Conservation (phyloP, 2,113 vertebrate species). For the Gasterosteus aculeatus region DNA sequence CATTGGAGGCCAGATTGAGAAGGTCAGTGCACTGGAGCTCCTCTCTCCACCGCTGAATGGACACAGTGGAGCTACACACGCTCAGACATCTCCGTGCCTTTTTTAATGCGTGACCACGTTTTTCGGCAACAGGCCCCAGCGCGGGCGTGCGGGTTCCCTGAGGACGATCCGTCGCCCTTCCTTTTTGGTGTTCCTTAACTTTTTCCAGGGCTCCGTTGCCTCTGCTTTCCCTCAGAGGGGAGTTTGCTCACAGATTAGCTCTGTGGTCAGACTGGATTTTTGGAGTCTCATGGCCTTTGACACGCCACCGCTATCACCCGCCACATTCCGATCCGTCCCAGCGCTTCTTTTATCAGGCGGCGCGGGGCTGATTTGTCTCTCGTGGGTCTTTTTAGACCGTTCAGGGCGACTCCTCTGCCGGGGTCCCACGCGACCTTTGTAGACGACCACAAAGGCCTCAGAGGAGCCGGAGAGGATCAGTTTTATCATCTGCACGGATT, state of each 20-base stretch:
- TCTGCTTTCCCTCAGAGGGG: conserved; percentile 44
- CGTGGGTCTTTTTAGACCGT: conserved; percentile 39
- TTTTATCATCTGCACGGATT: conserved; percentile 66
- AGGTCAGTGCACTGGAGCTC: conserved; percentile 75
- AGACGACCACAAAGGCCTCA: conserved; percentile 46
- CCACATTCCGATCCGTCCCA: conserved; percentile 72
- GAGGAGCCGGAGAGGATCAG: conserved; percentile 47
- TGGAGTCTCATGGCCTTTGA: conserved; percentile 67
- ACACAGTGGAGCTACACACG: conserved; percentile 23
- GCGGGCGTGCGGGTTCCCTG: conserved; percentile 14
- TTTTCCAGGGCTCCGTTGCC: conserved; percentile 29
- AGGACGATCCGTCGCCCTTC: conserved; percentile 18
- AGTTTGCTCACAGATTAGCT: conserved; percentile 59
- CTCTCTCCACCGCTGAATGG: conserved; percentile 59
- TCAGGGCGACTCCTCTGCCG: conserved; percentile 39
- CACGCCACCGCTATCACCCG: conserved; percentile 67
- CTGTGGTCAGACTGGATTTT: conserved; percentile 51
- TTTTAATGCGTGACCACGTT: conserved; percentile 29
- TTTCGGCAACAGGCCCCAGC: conserved; percentile 35
- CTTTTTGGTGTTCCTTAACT: conserved; percentile 34
- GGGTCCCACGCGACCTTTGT: conserved; percentile 51
- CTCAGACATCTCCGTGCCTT: conserved; percentile 22
- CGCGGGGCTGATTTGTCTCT: conserved; percentile 68
- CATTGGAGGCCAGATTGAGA: conserved; percentile 71
- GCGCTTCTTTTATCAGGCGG: conserved; percentile 67